These are phyloP conservation scores for Petroica traversi DNA, from an alignment of 2,113 vertebrate genomes.

Conservation along the genomic window DNA sequence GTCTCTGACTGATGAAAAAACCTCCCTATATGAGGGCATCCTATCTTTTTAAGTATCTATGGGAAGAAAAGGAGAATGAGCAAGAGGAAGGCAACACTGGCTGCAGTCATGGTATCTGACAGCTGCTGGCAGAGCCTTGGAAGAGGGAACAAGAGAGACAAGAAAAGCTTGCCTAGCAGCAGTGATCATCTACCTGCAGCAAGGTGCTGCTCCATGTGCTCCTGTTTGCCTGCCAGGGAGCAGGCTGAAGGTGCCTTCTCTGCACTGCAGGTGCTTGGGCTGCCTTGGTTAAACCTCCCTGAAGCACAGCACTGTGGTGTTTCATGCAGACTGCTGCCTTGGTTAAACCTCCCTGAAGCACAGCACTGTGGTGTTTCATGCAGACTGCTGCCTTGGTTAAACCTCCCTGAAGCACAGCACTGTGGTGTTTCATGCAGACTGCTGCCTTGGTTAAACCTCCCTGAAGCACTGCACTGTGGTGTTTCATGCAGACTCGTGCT, in stretches of 20 bases:
- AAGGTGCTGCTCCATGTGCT: rapidly evolving
- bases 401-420: background rate
- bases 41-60: background rate
- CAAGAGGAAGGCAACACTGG: background rate
- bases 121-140: background rate
- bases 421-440: background rate
- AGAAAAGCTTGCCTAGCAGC: background rate
- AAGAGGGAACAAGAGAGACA: background rate
- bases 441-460: background rate
- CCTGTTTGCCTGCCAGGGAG: background rate
- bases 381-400: background rate
- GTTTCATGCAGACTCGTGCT: background rate
- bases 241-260: background rate
- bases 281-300: background rate
- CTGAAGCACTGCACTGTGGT: background rate
- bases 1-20: background rate
- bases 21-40: background rate
- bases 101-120: background rate
- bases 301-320: background rate
- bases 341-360: background rate
- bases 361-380: background rate
- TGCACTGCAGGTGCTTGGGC: background rate
- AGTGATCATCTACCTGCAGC: background rate
- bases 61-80: background rate
- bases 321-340: background rate